Conservation (phyloP, 1,140 invertebrate genomes). For the Colletes gigas region DNA sequence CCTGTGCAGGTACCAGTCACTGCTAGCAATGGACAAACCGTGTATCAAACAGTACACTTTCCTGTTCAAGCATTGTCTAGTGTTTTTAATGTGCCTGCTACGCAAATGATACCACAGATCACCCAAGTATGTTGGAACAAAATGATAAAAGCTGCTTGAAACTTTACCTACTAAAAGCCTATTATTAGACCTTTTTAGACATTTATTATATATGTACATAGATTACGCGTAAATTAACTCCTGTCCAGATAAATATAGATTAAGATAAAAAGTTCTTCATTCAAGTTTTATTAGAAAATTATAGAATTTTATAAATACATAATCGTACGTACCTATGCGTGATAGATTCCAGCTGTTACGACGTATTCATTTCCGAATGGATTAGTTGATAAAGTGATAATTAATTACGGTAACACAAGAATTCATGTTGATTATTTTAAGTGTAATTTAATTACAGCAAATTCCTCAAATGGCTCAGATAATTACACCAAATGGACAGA, state of each 20-base stretch:
- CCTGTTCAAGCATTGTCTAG: conserved; percentile 88
- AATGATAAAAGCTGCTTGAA: background rate
- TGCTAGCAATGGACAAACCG: conserved; percentile 93
- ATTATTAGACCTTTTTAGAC: too few relatives aligned
- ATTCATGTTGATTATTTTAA: background rate
- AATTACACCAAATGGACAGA: conserved; percentile 92
- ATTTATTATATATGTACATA: too few relatives aligned
- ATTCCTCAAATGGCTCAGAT: conserved; percentile 90
- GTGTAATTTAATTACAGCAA: conserved; percentile 68
- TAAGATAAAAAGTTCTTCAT: too few relatives aligned
- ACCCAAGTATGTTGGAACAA: conserved; percentile 81
- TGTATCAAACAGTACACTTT: conserved; percentile 96
- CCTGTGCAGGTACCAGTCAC: conserved; percentile 96
- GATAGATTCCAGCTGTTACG: too few relatives aligned
- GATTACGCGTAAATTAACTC: too few relatives aligned
- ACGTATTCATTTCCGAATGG: too few relatives aligned
- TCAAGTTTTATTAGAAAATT: too few relatives aligned
- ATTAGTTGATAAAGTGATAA: too few relatives aligned
- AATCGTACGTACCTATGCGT: too few relatives aligned
- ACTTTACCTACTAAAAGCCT: conserved; percentile 78
- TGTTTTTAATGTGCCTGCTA: conserved; percentile 82
- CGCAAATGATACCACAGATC: conserved; percentile 89
- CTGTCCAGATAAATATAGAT: too few relatives aligned
- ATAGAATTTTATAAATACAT: too few relatives aligned
- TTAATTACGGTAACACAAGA: background rate